These are phyloP conservation scores for Telmatochromis brachygnathus DNA, from an alignment of 2,113 vertebrate species.

Conservation along the genomic window DNA sequence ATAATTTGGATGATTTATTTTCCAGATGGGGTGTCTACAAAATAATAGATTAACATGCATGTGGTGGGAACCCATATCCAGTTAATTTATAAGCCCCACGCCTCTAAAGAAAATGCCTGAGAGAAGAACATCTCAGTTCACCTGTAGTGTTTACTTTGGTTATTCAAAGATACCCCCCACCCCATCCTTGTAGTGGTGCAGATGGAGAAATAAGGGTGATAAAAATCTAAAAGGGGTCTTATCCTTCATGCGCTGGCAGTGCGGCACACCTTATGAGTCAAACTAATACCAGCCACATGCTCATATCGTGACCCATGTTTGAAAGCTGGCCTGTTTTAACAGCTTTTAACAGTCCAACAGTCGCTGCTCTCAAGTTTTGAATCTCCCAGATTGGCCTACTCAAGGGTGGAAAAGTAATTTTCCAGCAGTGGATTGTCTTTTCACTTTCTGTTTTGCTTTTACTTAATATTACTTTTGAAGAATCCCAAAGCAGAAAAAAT, in stretches of 20 bases:
- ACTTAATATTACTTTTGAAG: background rate
- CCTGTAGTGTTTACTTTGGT: background rate
- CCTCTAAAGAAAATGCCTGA: background rate
- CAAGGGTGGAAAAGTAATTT: conserved; percentile 41
- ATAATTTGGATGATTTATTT: background rate
- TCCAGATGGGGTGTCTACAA: background rate
- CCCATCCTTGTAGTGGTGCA: background rate
- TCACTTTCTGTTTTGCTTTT: background rate
- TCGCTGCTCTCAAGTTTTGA: background rate
- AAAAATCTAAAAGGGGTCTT: background rate
- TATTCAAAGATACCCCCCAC: background rate
- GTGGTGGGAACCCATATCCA: background rate
- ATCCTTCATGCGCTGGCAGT: background rate
- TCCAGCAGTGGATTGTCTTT: background rate
- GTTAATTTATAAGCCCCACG: background rate
- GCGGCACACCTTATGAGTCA: background rate
- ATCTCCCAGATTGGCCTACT: background rate
- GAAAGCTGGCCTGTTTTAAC: background rate
- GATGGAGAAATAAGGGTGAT: background rate
- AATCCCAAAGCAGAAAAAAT: background rate
- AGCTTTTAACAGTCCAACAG: conserved; percentile 7
- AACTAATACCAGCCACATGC: background rate
- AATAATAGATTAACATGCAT: background rate
- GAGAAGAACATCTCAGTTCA: background rate
- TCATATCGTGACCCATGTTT: background rate